phyloP scores from a whole-genome alignment of 2,888 invertebrate species.

The Ectropis crepuscularia region DNA sequence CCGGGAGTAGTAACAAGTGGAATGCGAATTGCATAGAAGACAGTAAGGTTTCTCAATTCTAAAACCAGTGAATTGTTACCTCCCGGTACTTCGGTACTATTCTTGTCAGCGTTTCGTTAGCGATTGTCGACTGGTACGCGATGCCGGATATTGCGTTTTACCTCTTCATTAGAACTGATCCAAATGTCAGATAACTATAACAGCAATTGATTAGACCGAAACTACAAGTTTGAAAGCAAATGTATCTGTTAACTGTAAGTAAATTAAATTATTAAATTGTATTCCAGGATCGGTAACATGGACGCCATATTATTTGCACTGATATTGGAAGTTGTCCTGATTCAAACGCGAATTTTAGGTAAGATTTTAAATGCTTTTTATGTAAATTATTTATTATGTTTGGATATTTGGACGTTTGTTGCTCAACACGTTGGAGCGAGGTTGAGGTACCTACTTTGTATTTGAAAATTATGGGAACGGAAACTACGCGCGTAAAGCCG shows the following conservation, averaged over 20 bases:
- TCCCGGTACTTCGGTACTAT: slow-evolving; percentile 14
- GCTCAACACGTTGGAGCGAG: too few species aligned
- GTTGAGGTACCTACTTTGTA: too few species aligned
- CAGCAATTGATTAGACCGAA: slow-evolving; percentile 14
- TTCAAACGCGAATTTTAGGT: slow-evolving; percentile 71
- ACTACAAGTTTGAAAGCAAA: background rate
- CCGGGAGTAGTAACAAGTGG: too few species aligned
- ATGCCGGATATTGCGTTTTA: slow-evolving; percentile 46
- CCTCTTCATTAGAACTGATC: slow-evolving; percentile 46
- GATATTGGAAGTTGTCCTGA: slow-evolving; percentile 68
- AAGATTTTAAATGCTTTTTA: slow-evolving; percentile 34
- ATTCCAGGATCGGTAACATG: slow-evolving; percentile 57
- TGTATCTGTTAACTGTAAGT: too few species aligned
- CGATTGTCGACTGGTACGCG: slow-evolving; percentile 43
- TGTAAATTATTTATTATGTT: background rate
- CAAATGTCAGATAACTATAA: slow-evolving; percentile 10
- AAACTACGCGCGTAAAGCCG: too few species aligned
- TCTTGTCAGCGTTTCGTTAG: slow-evolving; percentile 28
- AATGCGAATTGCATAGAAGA: too few species aligned
- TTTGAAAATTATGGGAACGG: too few species aligned
- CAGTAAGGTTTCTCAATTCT: background rate
- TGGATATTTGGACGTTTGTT: too few species aligned
- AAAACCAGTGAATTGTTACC: background rate
- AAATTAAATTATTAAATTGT: too few species aligned
- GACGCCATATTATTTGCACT: slow-evolving; percentile 71